Evolutionary conservation across 1,140 invertebrate genomes (phyloP), one percentile per base, ranked within the genome.

Genomic region (Tribolium madens): DNA sequence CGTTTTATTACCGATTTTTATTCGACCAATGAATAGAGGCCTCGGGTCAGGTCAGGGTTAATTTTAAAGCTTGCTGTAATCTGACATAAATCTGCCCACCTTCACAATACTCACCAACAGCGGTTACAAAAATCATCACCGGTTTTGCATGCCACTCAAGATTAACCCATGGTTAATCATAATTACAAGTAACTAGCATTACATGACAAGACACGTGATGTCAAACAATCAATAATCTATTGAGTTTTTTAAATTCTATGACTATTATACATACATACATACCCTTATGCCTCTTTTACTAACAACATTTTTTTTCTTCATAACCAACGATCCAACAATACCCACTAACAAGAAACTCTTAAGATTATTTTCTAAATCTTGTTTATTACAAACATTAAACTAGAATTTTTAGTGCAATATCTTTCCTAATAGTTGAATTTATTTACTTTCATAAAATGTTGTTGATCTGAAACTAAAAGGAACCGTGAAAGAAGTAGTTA

Each of bases 21-120:
- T 15, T n/a, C 52, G n/a, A 26, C 21, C 21, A 14, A 64, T 64
- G 57, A 64, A 64, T 64, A 33, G 57, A 33, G 57, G 57, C 57
- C 57, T 26, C 57, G 26, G 57, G 57, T 64, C 57, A 26, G 57
- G 57, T 64, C 57, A 64, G 57, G 57, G 57, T 64, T 64, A 64
- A 64, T 64, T 64, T 64, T 64, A 64, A 64, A 64, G 31, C 57
- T 64, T 33, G 26, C 26, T 36, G n/a, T 64, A 64, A 64, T 64
- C 57, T 64, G 57, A 64, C 57, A 33, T 64, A 64, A 64, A 64
- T 64, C 57, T 64, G 26, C 57, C 57, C 57, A 64, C 57, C 57
- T 64, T 64, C 57, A 64, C 57, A 64, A 64, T 64, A 18, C 52
- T 1, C 17, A 33, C 21, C n/a, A 60, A 60, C 57, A 42, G 6